A percentile compares a stretch with the other conserved stretches of the same genome.
Evolutionary conservation across 1,140 invertebrate genomes (phyloP).

Genomic region (Eufriesea mexicana): DNA sequence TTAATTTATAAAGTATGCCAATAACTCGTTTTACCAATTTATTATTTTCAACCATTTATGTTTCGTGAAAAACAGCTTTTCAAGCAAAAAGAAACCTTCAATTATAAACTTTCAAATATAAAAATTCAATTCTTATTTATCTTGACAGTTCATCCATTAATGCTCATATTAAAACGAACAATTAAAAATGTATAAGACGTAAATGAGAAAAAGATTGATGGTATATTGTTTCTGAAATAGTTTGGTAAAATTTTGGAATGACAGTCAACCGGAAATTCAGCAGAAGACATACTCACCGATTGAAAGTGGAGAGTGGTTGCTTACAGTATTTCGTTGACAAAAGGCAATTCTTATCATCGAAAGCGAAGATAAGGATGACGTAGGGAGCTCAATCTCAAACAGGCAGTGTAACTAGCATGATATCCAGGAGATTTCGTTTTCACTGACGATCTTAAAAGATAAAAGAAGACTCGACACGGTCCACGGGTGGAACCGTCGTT

Average conservation of each 20-base stretch:
- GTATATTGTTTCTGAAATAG: not conserved
- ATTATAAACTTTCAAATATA: not conserved
- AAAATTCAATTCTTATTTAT: not conserved
- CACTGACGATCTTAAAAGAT: conserved; percentile 24
- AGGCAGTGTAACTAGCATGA: conserved; percentile 21
- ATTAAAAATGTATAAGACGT: not conserved
- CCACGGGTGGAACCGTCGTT: conserved; percentile 26
- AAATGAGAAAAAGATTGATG: not conserved
- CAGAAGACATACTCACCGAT: conserved; percentile 53
- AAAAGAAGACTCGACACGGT: conserved; percentile 30
- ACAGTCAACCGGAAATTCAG: conserved; percentile 47
- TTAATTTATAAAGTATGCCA: not conserved
- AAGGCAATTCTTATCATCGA: conserved; percentile 39
- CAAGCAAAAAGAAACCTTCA: not conserved
- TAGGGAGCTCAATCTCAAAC: not conserved
- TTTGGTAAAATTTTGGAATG: conserved; percentile 23
- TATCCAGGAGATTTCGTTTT: conserved; percentile 12
- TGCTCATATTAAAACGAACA: not conserved
- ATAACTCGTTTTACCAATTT: not conserved
- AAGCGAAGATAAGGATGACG: not conserved
- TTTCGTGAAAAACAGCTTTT: not conserved
- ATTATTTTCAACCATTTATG: not conserved
- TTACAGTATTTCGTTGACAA: not conserved
- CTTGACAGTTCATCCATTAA: not conserved
- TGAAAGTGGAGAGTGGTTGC: conserved; percentile 27